These are phyloP conservation scores for Zootermopsis nevadensis DNA, from an alignment of 2,888 invertebrate genomes.

Conservation along the genomic window DNA sequence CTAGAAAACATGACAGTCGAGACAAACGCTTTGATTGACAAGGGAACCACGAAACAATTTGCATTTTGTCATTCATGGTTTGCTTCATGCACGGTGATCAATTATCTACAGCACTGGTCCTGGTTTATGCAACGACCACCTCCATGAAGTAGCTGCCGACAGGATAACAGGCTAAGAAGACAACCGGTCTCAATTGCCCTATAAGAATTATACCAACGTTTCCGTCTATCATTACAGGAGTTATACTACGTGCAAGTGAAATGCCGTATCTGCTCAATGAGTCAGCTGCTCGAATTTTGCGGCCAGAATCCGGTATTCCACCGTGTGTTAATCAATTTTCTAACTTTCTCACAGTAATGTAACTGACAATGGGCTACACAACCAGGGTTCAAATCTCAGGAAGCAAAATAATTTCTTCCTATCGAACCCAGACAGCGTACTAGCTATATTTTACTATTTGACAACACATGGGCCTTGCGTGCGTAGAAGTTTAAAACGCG, in stretches of 20 bases:
- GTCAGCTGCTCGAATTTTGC: too few relatives aligned
- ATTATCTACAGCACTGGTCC: background rate
- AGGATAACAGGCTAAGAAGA: background rate
- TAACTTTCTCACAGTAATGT: too few relatives aligned
- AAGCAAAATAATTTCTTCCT: too few relatives aligned
- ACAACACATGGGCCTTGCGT: too few relatives aligned
- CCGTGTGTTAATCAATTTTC: too few relatives aligned
- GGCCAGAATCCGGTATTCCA: too few relatives aligned
- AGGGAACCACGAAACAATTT: conserved; percentile 5
- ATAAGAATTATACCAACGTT: background rate
- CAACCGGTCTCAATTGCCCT: background rate
- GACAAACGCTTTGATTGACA: conserved; percentile 5
- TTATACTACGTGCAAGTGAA: background rate
- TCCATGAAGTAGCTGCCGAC: background rate
- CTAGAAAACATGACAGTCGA: background rate
- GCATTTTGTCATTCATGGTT: conserved; percentile 13
- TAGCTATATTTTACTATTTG: too few relatives aligned
- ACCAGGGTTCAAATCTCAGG: too few relatives aligned
- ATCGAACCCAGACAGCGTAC: too few relatives aligned
- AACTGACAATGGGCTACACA: too few relatives aligned
- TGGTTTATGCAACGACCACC: too few relatives aligned
- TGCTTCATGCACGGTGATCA: conserved; percentile 1
- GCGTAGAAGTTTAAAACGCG: too few relatives aligned
- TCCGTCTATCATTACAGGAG: background rate
- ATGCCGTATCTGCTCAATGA: background rate